Conservation (phyloP, 2,888 invertebrate genomes). For the Stenotaenia linearis region DNA sequence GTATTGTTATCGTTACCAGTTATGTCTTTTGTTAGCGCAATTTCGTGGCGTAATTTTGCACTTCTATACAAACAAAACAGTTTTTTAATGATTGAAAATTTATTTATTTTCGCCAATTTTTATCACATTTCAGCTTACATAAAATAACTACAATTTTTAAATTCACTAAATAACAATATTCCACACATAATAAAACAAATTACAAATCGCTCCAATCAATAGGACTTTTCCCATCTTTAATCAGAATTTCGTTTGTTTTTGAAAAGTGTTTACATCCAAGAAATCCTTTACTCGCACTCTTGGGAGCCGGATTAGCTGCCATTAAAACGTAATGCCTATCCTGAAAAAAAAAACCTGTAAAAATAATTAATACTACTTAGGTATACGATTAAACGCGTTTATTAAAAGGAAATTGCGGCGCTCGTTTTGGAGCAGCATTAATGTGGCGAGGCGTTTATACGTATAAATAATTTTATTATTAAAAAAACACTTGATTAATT, state of each 20-base stretch:
- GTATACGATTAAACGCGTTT: not conserved
- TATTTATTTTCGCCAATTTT: too few relatives aligned
- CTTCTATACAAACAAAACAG: too few relatives aligned
- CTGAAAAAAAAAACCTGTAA: slow-evolving; percentile 40
- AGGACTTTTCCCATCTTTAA: slow-evolving; percentile 42
- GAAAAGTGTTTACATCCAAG: slow-evolving; percentile 52
- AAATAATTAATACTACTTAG: not conserved
- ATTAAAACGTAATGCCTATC: slow-evolving; percentile 48
- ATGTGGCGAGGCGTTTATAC: too few relatives aligned
- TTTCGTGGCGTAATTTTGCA: not conserved
- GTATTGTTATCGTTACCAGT: not conserved
- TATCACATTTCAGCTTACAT: too few relatives aligned
- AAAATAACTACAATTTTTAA: not conserved
- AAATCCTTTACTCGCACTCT: slow-evolving; percentile 51
- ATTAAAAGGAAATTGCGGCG: too few relatives aligned
- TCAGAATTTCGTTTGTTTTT: slow-evolving; percentile 48
- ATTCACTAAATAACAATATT: too few relatives aligned
- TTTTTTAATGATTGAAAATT: too few relatives aligned
- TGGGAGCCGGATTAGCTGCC: slow-evolving; percentile 53
- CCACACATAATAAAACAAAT: too few relatives aligned
- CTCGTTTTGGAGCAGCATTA: too few relatives aligned
- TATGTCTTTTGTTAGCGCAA: not conserved
- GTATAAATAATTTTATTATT: not conserved
- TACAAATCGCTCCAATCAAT: slow-evolving; percentile 47
- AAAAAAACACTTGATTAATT: slow-evolving; percentile 45